phyloP scores from a whole-genome alignment of 35 echinoderm and acorn worm genomes.

The Apostichopus japonicus region DNA sequence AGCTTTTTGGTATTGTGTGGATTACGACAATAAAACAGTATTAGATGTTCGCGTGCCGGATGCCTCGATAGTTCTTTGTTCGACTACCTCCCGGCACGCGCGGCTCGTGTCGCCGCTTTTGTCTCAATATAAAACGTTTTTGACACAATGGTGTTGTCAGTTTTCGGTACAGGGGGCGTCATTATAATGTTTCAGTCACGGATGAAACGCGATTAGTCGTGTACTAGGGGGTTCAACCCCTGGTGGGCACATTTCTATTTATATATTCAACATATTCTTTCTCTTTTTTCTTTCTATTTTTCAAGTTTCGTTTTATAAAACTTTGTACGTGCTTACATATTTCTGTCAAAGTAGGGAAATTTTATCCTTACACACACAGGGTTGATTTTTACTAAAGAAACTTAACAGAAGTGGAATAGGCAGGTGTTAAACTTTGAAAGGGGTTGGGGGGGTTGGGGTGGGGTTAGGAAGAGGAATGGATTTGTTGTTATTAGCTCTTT shows the following conservation, averaged over 20 bases:
- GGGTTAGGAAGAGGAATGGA: too few species aligned
- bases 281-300: too few species aligned
- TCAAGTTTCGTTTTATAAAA: too few species aligned
- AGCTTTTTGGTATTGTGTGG: conserved; percentile 39
- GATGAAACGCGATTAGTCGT: conserved; percentile 35
- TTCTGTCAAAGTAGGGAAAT: too few species aligned
- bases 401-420: too few species aligned
- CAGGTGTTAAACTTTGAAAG: too few species aligned
- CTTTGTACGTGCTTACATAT: too few species aligned
- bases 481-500: neutral
- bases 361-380: too few species aligned
- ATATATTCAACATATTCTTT: neutral
- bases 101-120: neutral
- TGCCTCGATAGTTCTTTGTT: conserved; percentile 5
- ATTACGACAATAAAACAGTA: conserved; percentile 31
- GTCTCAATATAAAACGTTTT: conserved; percentile 25
- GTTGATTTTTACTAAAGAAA: too few species aligned
- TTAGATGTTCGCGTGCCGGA: conserved; percentile 23
- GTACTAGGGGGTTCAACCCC: conserved; percentile 18
- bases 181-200: conserved; percentile 1
- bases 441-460: too few species aligned
- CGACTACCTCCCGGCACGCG: neutral
- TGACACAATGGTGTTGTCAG: conserved; percentile 39
- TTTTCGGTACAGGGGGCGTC: conserved; percentile 8
- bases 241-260: neutral